Evolutionary conservation across 2,113 vertebrate species (phyloP), one percentile per base, ranked within the genome.

Genomic region (Bos javanicus): DNA sequence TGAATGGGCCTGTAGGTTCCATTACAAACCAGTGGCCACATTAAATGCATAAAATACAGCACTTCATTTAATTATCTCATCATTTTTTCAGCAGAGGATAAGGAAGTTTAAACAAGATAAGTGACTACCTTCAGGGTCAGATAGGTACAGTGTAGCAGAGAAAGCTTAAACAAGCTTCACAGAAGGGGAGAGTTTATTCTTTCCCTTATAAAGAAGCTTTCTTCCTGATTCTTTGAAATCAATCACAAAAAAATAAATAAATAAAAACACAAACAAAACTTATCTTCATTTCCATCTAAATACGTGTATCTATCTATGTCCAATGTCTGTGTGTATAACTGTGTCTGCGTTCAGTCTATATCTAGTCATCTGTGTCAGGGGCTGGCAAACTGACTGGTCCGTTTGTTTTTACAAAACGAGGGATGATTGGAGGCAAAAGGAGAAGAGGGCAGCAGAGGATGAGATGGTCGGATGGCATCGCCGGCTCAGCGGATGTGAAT

Each of bases 71-170:
- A 56, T 80, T 71, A 5, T 92, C 10, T 90, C 76, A 59, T 16
- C 81, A n/a, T 74, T 91, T 96, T 96, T 91, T 62, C 36, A 30
- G 11, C 7, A 87, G 74, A 59, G 19, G 50, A 87, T 90, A n/a
- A 57, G 39, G 12, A 95, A 78, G 52, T 78, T 54, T 54, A 71
- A 80, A 74, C 46, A 88, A 36, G 84, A 59, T n/a, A 56, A 91
- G 26, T 85, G 91, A 59, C 81, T 85, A 33, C 33, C 43, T 64
- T 92, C 33, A 76, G 50, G 11, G 57, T 90, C 67, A 39, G 19
- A 82, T 28, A 52, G 36, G 56, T 28, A 74, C 6, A 91, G 17
- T 33, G 1, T 26, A 87, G 36, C 14, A 84, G 43, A 92, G n/a
- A 84, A 90, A 93, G 83, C 21, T 21, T 15, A 50, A 93, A 57